phyloP scores from a whole-genome alignment of 2,113 vertebrate genomes.

The Cyanistes caeruleus region DNA sequence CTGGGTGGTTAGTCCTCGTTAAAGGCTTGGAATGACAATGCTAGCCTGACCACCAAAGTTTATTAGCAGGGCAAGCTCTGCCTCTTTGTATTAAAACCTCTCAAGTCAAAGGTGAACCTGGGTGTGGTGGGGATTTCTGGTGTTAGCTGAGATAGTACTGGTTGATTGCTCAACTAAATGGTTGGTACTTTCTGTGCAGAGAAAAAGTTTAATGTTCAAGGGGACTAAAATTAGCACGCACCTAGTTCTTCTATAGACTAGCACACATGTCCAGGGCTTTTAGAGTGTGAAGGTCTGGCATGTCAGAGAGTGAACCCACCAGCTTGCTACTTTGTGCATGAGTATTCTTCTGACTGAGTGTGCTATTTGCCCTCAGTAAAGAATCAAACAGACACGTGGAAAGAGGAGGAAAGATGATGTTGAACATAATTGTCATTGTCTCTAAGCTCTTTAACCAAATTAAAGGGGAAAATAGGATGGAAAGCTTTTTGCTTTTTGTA shows the following conservation, averaged over 20 bases:
- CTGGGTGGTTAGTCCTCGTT: background rate
- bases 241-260: background rate
- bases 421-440: background rate
- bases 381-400: accelerated
- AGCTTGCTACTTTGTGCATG: background rate
- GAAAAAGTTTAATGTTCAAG: background rate
- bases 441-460: background rate
- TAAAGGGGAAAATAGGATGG: background rate
- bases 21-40: background rate
- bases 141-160: background rate
- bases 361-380: background rate
- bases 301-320: background rate
- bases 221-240: background rate
- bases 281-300: accelerated
- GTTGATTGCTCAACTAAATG: background rate
- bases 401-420: background rate
- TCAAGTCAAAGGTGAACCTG: background rate
- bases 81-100: background rate
- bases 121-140: background rate
- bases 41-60: background rate
- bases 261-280: background rate
- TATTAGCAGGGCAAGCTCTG: background rate
- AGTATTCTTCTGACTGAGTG: background rate
- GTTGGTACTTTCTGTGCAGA: background rate
- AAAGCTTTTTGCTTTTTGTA: background rate